Percentiles rank a stretch among this genome's conserved stretches.
Conservation (phyloP, 2,113 vertebrate genomes). For the Tapirus terrestris region DNA sequence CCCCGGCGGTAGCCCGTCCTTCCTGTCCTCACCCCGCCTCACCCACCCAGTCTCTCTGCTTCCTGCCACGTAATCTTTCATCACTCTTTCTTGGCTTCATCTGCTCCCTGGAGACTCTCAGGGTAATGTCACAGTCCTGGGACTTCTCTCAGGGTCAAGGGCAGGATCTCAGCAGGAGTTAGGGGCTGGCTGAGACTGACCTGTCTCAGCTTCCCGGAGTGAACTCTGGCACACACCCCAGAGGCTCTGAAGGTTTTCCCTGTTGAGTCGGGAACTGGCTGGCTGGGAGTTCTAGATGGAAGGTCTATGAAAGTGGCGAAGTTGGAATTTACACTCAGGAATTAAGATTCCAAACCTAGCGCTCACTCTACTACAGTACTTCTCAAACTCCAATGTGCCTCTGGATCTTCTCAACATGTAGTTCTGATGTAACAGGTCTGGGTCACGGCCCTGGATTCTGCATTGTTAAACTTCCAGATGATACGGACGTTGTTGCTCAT, state of each 20-base stretch:
- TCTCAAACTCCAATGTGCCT: not conserved
- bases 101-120: not conserved
- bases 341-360: not conserved
- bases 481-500: rapidly evolving
- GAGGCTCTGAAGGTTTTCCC: not conserved
- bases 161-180: not conserved
- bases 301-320: not conserved
- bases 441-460: not conserved
- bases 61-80: not conserved
- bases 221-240: not conserved
- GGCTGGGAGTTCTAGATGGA: not conserved
- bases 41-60: not conserved
- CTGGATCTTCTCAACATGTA: not conserved
- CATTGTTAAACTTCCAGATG: not conserved
- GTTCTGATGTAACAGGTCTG: not conserved
- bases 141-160: not conserved
- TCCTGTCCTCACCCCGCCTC: rapidly evolving
- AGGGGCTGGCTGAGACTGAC: not conserved
- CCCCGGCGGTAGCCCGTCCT: not conserved
- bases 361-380: rapidly evolving
- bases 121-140: not conserved
- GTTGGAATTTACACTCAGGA: not conserved
- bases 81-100: not conserved
- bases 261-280: not conserved
- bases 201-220: not conserved